Conservation (phyloP, 2,888 invertebrate species). For the Apamea epomidion region DNA sequence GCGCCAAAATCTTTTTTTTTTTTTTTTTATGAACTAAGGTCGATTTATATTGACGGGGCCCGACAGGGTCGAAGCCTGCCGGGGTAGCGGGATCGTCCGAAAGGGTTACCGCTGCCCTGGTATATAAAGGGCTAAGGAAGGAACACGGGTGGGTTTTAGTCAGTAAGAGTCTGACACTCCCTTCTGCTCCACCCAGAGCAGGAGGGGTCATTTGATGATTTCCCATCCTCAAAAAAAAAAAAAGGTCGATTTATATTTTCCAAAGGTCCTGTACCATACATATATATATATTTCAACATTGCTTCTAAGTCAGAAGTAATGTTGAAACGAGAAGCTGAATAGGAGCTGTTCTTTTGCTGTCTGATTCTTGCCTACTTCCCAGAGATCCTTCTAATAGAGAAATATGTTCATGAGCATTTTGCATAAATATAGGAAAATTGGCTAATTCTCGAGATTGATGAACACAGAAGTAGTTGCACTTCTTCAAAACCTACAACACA, state of each 20-base stretch:
- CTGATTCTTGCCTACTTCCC: background rate
- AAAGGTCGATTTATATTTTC: background rate
- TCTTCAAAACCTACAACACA: background rate
- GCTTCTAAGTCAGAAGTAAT: too few relatives aligned
- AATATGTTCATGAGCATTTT: too few relatives aligned
- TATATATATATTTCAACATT: background rate
- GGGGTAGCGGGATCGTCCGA: too few relatives aligned
- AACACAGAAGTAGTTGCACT: background rate
- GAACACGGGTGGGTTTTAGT: too few relatives aligned
- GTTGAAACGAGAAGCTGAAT: too few relatives aligned
- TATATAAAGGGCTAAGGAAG: too few relatives aligned
- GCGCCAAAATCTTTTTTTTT: background rate
- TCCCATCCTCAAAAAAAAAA: too few relatives aligned
- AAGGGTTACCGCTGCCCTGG: too few relatives aligned
- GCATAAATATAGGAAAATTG: background rate
- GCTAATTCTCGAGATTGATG: background rate
- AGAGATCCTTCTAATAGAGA: background rate
- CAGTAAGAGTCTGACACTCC: too few relatives aligned
- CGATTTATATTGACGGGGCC: background rate
- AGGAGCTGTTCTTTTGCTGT: background rate
- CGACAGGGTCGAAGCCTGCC: too few relatives aligned
- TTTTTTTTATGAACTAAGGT: background rate
- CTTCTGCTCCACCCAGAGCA: too few relatives aligned
- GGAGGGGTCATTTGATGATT: too few relatives aligned
- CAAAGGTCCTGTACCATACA: background rate